phyloP scores from a whole-genome alignment of 2,888 invertebrate species.

The Drosophila ustulata region DNA sequence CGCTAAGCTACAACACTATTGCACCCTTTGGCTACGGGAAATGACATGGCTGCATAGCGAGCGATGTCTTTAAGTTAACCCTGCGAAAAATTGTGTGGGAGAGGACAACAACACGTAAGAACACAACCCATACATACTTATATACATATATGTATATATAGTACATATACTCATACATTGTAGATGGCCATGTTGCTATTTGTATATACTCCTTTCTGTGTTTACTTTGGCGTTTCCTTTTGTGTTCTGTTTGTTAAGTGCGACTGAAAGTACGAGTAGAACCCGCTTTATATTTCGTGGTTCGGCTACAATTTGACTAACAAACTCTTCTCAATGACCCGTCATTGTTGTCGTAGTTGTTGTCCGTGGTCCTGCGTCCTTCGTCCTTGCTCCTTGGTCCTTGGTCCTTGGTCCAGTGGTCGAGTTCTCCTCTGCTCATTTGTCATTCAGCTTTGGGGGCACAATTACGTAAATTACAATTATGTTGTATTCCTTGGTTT shows the following conservation, averaged over 20 bases:
- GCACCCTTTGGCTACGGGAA: neutral
- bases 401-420: slow-evolving; percentile 31
- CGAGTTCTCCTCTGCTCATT: slow-evolving; percentile 54
- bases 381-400: neutral
- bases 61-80: slow-evolving; percentile 15
- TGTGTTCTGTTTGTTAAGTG: slow-evolving; percentile 60
- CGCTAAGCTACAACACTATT: neutral
- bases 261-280: slow-evolving; percentile 25
- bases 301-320: slow-evolving; percentile 42
- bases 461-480: slow-evolving; percentile 74
- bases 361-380: neutral
- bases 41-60: slow-evolving; percentile 3
- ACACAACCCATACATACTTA: slow-evolving; percentile 22
- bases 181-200: neutral
- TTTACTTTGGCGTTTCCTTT: slow-evolving; percentile 60
- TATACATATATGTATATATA: slow-evolving; percentile 9
- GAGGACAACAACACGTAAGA: slow-evolving; percentile 2
- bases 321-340: slow-evolving; percentile 57
- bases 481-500: slow-evolving; percentile 64
- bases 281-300: slow-evolving; percentile 32
- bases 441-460: slow-evolving; percentile 69
- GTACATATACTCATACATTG: slow-evolving; percentile 2
- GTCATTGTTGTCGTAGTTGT: slow-evolving; percentile 1
- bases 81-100: neutral
- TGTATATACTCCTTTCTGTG: slow-evolving; percentile 22